A percentile compares a stretch with the other conserved stretches of the same genome.
Evolutionary conservation across 2,113 vertebrate species (phyloP).

Genomic region (crab-eating macaque (Macaca fascicularis)): DNA sequence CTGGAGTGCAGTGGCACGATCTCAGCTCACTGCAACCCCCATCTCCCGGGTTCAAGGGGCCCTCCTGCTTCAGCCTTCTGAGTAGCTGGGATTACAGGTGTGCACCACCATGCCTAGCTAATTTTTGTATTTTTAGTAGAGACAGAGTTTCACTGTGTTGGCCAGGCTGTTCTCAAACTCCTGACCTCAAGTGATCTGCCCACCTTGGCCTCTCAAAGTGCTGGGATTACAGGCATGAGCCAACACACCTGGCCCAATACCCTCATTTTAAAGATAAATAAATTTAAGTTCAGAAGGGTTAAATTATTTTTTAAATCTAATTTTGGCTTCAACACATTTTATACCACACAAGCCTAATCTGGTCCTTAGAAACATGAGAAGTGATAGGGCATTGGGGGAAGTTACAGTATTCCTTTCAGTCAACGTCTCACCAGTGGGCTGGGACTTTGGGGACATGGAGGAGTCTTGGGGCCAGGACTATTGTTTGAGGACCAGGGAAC

Average conservation of each 20-base stretch:
- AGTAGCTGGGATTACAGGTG: no score
- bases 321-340: background rate
- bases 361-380: background rate
- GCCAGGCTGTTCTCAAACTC: no score
- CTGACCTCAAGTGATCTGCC: no score
- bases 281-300: slow-evolving; percentile 8
- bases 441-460: background rate
- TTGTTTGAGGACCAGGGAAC: slow-evolving; percentile 24
- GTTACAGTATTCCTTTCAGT: background rate
- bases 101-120: no score
- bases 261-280: slow-evolving; percentile 20
- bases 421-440: background rate
- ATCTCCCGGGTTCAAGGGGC: no score
- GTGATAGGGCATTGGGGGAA: background rate
- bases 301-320: background rate
- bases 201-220: no score
- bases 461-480: background rate
- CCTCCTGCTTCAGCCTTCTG: no score
- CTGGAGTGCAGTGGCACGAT: no score
- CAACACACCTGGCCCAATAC: background rate
- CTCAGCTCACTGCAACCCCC: no score
- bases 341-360: background rate
- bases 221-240: no score
- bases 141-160: no score
- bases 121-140: no score